Evolutionary conservation across 2,888 invertebrate species (phyloP).

Genomic region (Ceramica pisi): DNA sequence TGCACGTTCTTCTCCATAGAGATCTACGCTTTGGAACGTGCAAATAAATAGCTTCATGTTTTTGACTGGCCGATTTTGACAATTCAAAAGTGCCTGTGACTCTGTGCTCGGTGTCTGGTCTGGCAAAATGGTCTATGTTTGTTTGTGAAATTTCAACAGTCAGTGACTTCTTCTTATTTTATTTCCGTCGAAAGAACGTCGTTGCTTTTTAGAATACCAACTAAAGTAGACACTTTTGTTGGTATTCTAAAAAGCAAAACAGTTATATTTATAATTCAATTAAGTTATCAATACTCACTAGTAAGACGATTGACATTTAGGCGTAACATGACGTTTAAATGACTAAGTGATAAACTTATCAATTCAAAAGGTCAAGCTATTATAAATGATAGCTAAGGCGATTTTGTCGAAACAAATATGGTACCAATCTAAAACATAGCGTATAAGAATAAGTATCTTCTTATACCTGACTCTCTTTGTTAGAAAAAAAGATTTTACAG

Average conservation of each 20-base stretch:
- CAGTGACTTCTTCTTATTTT: too few species aligned
- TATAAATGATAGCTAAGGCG: not conserved
- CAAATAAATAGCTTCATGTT: too few species aligned
- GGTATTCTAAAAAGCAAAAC: not conserved
- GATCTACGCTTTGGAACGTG: too few species aligned
- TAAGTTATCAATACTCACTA: not conserved
- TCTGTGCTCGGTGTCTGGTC: too few species aligned
- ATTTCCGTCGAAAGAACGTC: too few species aligned
- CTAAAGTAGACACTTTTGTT: too few species aligned
- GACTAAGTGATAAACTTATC: conserved; percentile 7
- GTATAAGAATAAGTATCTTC: conserved; percentile 17
- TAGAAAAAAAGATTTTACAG: conserved; percentile 25
- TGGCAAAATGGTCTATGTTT: too few species aligned
- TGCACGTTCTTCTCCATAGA: too few species aligned
- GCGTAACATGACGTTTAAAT: not conserved
- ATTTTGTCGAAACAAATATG: not conserved
- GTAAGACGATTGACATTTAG: not conserved
- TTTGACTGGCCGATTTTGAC: too few species aligned
- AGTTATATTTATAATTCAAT: not conserved
- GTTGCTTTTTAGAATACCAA: too few species aligned
- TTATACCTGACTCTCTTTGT: conserved; percentile 13
- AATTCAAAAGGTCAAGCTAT: not conserved
- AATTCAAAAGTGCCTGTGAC: too few species aligned
- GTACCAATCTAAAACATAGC: not conserved
- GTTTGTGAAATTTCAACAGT: too few species aligned